Base-by-base conservation (phyloP, 2,888 invertebrate genomes). In the Cryptocheilus praepositus region DNA sequence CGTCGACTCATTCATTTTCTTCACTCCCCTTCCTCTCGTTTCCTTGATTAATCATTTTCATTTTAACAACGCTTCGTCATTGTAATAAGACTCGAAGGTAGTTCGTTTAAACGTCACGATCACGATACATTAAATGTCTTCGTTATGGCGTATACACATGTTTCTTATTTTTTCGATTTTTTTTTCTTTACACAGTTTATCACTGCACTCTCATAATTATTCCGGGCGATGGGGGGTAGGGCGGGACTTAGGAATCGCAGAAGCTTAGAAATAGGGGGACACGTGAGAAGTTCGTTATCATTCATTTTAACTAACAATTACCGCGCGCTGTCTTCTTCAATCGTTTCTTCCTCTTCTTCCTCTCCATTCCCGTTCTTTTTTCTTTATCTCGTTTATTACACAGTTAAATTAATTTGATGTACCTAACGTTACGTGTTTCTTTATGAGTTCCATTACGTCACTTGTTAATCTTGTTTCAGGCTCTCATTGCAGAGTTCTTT, bases 401-500 rank as follows among this genome's bases (percentile, higher is more conserved):
- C 61, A 58, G 64, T 67, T 69, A 67, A 77, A 77, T 71, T 73
- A 73, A 71, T 73, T 76, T 68, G 49, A 66, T 64, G 65, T 57
- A 63, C 49, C 62, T 67, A 66, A 66, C 71, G 57, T 66, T 59
- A 43, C 54, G 22, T 63, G 51, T 28, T 66, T 62, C 43, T 22
- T 64, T 65, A 15, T 51, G 16, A 2, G 16, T 61, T 61, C 49
- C 54, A 36, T 55, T 60, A 64, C 53, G 61, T 61, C 60, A 52
- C 49, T 61, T 61, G 45, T 51, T 36, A 56, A 56, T 54, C 49
- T 61, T 68, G 22, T 53, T 63, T 63, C 52, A 68, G 58, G 54
- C 53, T 69, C 73, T 67, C 55, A 67, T 73, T 76, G 76, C 80
- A 53, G 80, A 81, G 81, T 81, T 81, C 80, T 79, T 81, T 74